phyloP scores from a whole-genome alignment of 2,888 invertebrate species.

The Palloptera scutellata region DNA sequence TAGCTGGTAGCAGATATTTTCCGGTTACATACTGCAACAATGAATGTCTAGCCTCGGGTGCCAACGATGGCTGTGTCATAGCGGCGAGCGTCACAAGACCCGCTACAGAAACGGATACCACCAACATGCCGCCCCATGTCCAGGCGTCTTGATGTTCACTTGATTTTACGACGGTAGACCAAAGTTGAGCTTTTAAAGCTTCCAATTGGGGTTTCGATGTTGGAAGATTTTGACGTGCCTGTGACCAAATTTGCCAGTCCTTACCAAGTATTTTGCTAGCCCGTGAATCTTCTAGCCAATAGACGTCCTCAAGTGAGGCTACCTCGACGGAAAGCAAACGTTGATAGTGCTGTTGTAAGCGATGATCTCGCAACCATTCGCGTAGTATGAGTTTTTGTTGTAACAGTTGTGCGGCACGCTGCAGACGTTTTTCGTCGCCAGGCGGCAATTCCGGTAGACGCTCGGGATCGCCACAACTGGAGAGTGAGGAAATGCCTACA shows the following conservation, averaged over 20 bases:
- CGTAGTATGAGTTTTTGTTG: slow-evolving; percentile 85
- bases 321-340: slow-evolving; percentile 82
- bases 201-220: slow-evolving; percentile 82
- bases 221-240: slow-evolving; percentile 82
- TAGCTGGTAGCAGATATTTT: slow-evolving; percentile 87
- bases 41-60: slow-evolving; percentile 90
- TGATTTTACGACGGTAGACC: slow-evolving; percentile 86
- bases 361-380: slow-evolving; percentile 83
- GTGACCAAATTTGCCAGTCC: slow-evolving; percentile 81
- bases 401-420: slow-evolving; percentile 80
- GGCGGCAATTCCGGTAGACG: slow-evolving; percentile 81
- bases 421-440: slow-evolving; percentile 83
- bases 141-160: slow-evolving; percentile 89
- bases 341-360: slow-evolving; percentile 77
- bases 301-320: slow-evolving; percentile 86
- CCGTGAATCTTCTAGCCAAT: slow-evolving; percentile 86
- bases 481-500: slow-evolving; percentile 83
- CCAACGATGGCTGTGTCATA: slow-evolving; percentile 89
- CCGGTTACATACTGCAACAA: slow-evolving; percentile 91
- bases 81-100: slow-evolving; percentile 88
- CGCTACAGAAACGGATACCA: slow-evolving; percentile 88
- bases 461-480: slow-evolving; percentile 81
- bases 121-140: slow-evolving; percentile 93
- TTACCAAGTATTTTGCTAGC: slow-evolving; percentile 80
- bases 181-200: slow-evolving; percentile 80